Base-by-base conservation (phyloP, 2,888 invertebrate genomes). In the Dryadula phaetusa region DNA sequence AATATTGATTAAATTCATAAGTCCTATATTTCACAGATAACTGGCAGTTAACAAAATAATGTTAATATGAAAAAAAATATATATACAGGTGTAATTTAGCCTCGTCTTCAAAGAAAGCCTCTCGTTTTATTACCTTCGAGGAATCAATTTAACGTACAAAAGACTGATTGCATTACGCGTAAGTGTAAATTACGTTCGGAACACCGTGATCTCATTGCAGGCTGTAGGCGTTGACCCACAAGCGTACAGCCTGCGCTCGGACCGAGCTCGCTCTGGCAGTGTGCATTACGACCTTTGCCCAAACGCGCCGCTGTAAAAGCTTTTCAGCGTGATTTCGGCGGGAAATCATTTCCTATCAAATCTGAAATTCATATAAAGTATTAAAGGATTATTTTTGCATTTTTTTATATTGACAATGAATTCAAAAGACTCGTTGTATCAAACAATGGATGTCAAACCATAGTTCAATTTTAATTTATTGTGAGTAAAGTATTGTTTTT, bases 191-290 rank as follows among this genome's bases (percentile, higher is more conserved):
- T 83, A 82, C 83, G 82, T 80, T 80, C 75, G 79, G 79, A 84
- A 81, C 85, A 82, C 79, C 85, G 88, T 90, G 90, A 89, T 88
- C 87, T 90, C 90, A 90, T 84, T 89, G 88, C 83, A 79, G 72
- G 74, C 75, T 76, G 90, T 88, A 83, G 88, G 88, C 86, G 88
- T 85, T 86, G 89, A 87, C 87, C 88, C 87, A 83, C 82, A 81
- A 82, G 79, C 76, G 72, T 71, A 74, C 70, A 73, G 77, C 78
- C 79, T 77, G 80, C 72, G 69, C 69, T 71, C 70, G 40, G 37
- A 25, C 56, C 14, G 46, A 10, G 5, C 37, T 10, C 52, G 54
- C 62, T 52, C 71, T 67, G 84, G 82, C 88, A 85, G 87, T 87
- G 76, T 76, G 79, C 72, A 73, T 72, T 79, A 76, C 76, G 76